These are phyloP conservation scores for Grammomys dolichurus DNA, from an alignment of 2,113 vertebrate species.

Conservation along the genomic window DNA sequence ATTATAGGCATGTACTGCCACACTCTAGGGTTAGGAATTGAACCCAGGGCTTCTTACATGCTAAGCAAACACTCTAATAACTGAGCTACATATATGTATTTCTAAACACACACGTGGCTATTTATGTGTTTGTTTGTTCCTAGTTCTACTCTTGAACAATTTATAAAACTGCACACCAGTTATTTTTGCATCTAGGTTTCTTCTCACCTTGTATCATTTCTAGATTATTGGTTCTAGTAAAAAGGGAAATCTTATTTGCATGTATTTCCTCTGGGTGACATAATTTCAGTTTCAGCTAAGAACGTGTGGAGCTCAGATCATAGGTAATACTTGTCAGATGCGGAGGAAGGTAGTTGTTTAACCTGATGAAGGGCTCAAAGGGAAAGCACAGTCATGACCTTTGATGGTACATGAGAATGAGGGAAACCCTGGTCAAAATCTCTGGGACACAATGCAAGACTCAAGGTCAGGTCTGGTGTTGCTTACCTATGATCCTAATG, in stretches of 20 bases:
- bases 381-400: not conserved
- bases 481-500: not conserved
- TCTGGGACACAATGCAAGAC: not conserved
- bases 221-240: not conserved
- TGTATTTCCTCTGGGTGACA: not conserved
- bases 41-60: not conserved
- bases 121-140: not conserved
- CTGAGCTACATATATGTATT: not conserved
- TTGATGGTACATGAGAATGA: not conserved
- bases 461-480: not conserved
- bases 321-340: not conserved
- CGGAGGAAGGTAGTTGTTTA: not conserved
- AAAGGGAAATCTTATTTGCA: not conserved
- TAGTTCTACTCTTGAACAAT: not conserved
- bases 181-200: slow-evolving; percentile 6
- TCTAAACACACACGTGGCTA: not conserved
- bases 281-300: slow-evolving; percentile 33
- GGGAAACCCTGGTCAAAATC: not conserved
- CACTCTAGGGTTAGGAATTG: not conserved
- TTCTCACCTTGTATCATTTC: not conserved
- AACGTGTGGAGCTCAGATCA: not conserved
- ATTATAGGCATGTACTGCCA: not conserved
- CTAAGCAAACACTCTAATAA: not conserved
- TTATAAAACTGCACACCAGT: not conserved
- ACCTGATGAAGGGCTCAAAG: not conserved